Base-by-base conservation (phyloP, 2,888 invertebrate genomes). In the Galerucella nymphaeae region DNA sequence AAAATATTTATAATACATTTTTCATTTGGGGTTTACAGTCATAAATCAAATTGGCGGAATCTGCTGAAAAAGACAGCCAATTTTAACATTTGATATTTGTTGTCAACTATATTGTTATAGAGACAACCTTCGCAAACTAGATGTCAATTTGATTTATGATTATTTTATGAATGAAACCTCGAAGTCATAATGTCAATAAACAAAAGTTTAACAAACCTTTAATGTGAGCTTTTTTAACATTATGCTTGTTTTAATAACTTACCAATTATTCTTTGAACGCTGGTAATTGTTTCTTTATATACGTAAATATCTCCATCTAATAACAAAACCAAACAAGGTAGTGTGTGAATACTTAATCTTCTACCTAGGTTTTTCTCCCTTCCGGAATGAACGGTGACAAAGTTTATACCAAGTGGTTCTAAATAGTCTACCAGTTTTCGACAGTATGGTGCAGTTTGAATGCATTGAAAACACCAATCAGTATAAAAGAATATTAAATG, bases 391-490 rank as follows among this genome's bases (percentile, higher is more conserved):
- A 95, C 91, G 0, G 95, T 94, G 0, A 92, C 94, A 86, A 96
- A 90, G 74, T 92, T 92, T 70, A 95, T 90, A 78, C 98, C 98
- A 53, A 94, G 84, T 0, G 95, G 95, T 83, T 96, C 95, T 69
- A 98, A 87, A 59, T 97, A 94, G 80, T 96, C 94, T 57, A 96
- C 93, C 66, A 98, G 88, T 76, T 94, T 91, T 65, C 95, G 90
- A 91, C 97, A 96, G 11, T 94, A 90, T 0, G 93, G 93, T 62
- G 96, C 96, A n/a, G 94, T 92, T 81, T 93, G 93, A 76, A 96
- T 91, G 85, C 98, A 98, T 64, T 95, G 92, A 85, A 96, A 95
- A 85, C 98, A 98, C 94, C 96, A 97, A 86, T 98, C 97, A 9
- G 95, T 94, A 87, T 97, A 98, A 85, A 96, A 96, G 79, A 98